A percentile compares a stretch with the other conserved stretches of the same genome.
phyloP scores from a whole-genome alignment of 2,113 vertebrate species.

The Colius striatus region DNA sequence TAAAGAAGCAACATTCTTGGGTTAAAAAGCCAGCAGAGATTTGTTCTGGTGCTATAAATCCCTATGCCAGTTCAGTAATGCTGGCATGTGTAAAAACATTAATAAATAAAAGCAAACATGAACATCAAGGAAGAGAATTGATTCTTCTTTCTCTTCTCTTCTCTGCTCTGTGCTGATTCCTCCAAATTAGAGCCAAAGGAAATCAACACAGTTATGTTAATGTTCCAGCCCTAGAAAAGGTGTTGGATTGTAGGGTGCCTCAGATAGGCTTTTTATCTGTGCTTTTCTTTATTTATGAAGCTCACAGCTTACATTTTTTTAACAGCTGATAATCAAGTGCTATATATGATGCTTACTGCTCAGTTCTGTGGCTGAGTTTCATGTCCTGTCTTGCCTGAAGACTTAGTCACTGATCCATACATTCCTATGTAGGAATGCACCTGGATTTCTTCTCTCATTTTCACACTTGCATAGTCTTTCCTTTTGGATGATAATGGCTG shows the following conservation, averaged over 20 bases:
- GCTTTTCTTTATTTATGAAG: background rate
- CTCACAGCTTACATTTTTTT: background rate
- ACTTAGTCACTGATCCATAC: background rate
- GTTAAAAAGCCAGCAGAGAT: constrained; percentile 14
- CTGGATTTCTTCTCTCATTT: constrained; percentile 23
- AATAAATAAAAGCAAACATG: constrained; percentile 46
- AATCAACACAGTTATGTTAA: background rate
- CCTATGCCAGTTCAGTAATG: background rate
- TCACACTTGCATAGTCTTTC: constrained; percentile 39
- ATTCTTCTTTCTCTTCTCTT: background rate
- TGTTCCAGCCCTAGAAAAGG: background rate
- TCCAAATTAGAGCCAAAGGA: background rate
- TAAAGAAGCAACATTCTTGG: background rate
- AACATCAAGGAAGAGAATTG: constrained; percentile 17
- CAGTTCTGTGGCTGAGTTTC: background rate
- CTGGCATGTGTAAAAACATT: background rate
- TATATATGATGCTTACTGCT: background rate
- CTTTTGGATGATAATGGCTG: constrained; percentile 23
- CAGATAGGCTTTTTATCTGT: background rate
- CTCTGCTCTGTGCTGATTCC: background rate
- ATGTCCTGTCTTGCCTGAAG: constrained; percentile 3
- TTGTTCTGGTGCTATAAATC: constrained; percentile 31
- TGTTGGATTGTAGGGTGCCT: background rate
- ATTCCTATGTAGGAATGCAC: background rate
- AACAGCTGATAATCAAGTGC: background rate